Conservation (phyloP, 2,888 invertebrate species). For the Clitarchus hookeri region DNA sequence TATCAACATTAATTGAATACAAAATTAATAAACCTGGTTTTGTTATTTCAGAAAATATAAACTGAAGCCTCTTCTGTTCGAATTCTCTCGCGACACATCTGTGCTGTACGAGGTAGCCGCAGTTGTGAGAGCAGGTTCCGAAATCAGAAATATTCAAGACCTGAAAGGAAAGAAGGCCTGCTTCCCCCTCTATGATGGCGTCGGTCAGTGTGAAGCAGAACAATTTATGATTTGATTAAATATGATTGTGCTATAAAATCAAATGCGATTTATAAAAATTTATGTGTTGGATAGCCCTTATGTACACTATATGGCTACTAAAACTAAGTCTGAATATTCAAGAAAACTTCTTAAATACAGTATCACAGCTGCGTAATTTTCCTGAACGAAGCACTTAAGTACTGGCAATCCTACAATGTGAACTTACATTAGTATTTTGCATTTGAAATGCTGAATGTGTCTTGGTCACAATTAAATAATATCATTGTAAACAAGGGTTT, state of each 20-base stretch:
- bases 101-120: conserved; percentile 69
- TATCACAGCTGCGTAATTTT: no score
- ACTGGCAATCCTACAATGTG: no score
- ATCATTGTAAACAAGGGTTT: no score
- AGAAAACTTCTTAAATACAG: no score
- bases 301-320: no score
- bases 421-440: no score
- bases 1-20: not conserved
- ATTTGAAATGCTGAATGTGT: no score
- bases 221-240: not conserved
- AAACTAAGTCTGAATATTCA: no score
- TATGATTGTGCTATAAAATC: not conserved
- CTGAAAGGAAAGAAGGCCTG: conserved; percentile 74
- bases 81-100: conserved; percentile 62
- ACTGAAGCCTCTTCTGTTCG: conserved; percentile 64
- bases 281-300: no score
- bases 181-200: conserved; percentile 78
- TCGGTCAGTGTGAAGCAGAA: conserved; percentile 51
- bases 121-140: conserved; percentile 65
- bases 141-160: conserved; percentile 64
- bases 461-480: no score
- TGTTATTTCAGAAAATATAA: conserved; percentile 60
- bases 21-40: not conserved
- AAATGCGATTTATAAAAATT: not conserved
- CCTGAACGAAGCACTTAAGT: no score